Base-by-base conservation (phyloP, 2,888 invertebrate species). In the Pegoplata infirma region DNA sequence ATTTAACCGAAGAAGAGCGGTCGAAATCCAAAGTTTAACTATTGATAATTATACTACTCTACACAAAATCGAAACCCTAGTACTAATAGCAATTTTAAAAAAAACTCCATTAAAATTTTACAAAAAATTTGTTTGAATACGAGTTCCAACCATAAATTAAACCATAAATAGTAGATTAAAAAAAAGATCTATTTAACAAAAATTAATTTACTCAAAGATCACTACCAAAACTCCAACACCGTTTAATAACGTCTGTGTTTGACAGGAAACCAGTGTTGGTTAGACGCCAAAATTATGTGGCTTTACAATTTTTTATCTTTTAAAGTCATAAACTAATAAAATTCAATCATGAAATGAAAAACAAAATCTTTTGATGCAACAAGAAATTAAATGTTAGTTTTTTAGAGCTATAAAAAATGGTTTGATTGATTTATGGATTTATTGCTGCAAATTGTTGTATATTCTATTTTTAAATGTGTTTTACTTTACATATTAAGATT, bases 391-490 rank as follows among this genome's bases (percentile, higher is more conserved):
- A 49, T 40, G 63, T 32, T 21, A 12, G 12, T 19, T 7, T 47
- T 19, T 47, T 47, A 19, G 10, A 16, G 4, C 1, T 16, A 2
- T 8, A 46, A 17, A 46, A 51, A 63, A 75, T 49, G 12, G 16
- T 25, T 28, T 4, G 64, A 64, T 56, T 78, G 77, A 78, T 78
- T 78, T 78, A 78, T 73, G 63, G 64, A 59, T 78, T 78, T 78
- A 78, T 78, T 59, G 59, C 73, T 68, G 77, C 73, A 64, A 78
- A 73, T 78, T 78, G 25, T n/a, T 32, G 32, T 44, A 53, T 32
- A 17, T 67, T 46, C 49, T 12, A 51, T 23, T 1, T 2, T 21
- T 21, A 23, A 51, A 12, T 19, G 19, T n/a, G 21, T 1, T 47
- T 7, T 23, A 5, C 3, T n/a, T n/a, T 12, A 8, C 46, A 64